Conservation (phyloP, 1,140 invertebrate species). For the Homarus americanus region DNA sequence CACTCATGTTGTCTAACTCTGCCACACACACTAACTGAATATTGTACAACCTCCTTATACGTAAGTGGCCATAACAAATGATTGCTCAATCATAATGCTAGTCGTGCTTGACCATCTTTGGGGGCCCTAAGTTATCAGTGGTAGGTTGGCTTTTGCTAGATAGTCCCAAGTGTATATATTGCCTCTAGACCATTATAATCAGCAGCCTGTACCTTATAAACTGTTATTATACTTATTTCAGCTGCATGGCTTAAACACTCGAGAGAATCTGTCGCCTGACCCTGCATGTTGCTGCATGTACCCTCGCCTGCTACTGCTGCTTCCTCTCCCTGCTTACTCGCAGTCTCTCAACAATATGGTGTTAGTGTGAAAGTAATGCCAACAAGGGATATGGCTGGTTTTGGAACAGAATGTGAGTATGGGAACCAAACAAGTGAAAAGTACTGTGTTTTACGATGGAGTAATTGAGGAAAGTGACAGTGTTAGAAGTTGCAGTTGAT, state of each 20-base stretch:
- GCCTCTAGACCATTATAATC: too few species aligned
- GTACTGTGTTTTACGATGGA: neutral
- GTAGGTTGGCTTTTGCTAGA: too few species aligned
- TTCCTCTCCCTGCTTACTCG: neutral
- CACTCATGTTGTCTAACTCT: too few species aligned
- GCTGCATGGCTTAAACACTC: neutral
- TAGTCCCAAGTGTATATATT: too few species aligned
- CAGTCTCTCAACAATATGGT: neutral
- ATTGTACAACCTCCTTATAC: too few species aligned
- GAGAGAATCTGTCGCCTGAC: neutral
- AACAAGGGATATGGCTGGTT: neutral
- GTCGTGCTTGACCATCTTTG: too few species aligned
- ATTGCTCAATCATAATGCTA: too few species aligned
- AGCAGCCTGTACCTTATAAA: too few species aligned
- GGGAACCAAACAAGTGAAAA: neutral
- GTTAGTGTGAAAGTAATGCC: neutral
- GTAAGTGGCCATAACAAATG: too few species aligned
- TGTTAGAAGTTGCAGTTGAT: neutral
- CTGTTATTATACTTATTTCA: neutral
- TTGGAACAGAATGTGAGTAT: neutral
- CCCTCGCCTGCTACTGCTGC: neutral
- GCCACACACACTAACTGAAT: too few species aligned
- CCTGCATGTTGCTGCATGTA: slow-evolving; percentile 27
- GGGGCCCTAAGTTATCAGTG: too few species aligned
- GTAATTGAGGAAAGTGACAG: neutral